Evolutionary conservation across 2,797 vertebrate genomes (phyloP).

Genomic region (Melopsittacus undulatus): DNA sequence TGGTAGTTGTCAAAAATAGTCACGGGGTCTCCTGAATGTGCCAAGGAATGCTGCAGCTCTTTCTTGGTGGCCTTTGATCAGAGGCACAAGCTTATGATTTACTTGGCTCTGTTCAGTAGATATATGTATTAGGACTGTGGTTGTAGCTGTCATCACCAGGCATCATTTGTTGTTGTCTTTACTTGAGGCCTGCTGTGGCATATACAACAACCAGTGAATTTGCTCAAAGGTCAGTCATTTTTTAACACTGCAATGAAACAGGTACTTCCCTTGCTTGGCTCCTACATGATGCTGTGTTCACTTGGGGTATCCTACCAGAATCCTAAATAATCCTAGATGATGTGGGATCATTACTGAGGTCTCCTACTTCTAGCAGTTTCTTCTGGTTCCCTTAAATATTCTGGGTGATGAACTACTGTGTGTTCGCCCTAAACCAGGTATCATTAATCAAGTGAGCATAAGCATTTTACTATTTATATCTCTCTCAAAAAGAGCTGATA

Average conservation of each 20-base stretch:
- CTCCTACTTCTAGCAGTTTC: background rate
- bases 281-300: background rate
- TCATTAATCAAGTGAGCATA: background rate
- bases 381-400: background rate
- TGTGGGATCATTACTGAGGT: background rate
- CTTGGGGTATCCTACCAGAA: background rate
- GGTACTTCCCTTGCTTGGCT: background rate
- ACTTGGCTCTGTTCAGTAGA: conserved; percentile 12
- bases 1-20: conserved; percentile 48
- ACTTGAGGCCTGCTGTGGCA: background rate
- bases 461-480: background rate
- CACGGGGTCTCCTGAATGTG: background rate
- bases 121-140: background rate
- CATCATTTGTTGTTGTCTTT: background rate
- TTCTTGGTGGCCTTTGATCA: conserved; percentile 38
- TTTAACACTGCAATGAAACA: background rate
- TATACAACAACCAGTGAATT: background rate
- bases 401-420: background rate
- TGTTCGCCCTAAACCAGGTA: rapidly evolving
- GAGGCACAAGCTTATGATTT: background rate
- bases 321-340: background rate
- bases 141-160: conserved; percentile 13
- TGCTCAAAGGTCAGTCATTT: background rate
- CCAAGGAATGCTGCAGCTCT: conserved; percentile 46
- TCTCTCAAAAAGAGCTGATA: background rate